Conservation (phyloP, 2,797 vertebrate species). For the Lepidocolaptes lacrymiger region DNA sequence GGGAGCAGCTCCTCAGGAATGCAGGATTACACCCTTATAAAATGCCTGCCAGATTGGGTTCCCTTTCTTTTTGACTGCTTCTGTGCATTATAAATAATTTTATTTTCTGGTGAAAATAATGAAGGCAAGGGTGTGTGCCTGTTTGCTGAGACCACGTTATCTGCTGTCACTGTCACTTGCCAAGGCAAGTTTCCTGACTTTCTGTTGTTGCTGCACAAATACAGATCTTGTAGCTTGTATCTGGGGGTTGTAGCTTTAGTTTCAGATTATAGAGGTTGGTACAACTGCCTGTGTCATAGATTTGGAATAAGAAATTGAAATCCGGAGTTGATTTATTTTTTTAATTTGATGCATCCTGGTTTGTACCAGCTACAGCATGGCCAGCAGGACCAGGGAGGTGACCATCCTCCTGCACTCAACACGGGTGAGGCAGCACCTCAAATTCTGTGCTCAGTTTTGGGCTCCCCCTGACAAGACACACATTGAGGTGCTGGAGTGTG, state of each 20-base stretch:
- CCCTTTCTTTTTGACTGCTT: neutral
- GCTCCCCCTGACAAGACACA: neutral
- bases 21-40: neutral
- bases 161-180: neutral
- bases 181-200: neutral
- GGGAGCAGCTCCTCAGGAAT: neutral
- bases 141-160: neutral
- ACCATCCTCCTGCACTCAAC: fast-evolving
- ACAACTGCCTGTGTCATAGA: neutral
- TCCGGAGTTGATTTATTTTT: neutral
- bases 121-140: neutral
- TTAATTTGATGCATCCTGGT: neutral
- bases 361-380: neutral
- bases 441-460: neutral
- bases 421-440: neutral
- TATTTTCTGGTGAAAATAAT: neutral
- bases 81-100: neutral
- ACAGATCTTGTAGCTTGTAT: neutral
- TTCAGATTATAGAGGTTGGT: neutral
- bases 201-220: neutral
- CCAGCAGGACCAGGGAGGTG: neutral
- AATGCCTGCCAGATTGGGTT: neutral
- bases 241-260: neutral
- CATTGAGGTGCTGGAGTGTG: neutral
- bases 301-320: neutral